Percentiles rank a stretch among this genome's conserved stretches.
phyloP scores from a whole-genome alignment of 2,113 vertebrate genomes.

The Phylloscopus whistleri region DNA sequence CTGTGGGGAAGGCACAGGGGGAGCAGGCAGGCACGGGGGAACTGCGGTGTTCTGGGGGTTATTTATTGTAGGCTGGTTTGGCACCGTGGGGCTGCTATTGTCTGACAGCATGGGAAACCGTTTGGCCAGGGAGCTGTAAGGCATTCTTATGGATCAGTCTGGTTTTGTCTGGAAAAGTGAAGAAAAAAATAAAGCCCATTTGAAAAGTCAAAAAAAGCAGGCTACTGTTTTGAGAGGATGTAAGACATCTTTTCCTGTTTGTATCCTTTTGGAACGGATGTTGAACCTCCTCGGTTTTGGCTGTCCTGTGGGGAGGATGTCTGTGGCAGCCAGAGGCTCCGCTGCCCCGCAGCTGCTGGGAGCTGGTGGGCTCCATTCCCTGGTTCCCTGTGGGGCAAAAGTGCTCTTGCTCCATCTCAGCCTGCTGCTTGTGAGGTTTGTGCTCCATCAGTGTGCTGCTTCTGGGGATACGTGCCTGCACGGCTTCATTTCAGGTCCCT shows the following conservation, averaged over 20 bases:
- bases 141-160: background rate
- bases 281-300: background rate
- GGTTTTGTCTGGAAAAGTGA: background rate
- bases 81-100: background rate
- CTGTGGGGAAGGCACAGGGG: background rate
- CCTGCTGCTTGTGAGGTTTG: background rate
- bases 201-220: background rate
- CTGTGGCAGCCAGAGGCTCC: background rate
- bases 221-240: background rate
- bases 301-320: background rate
- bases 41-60: background rate
- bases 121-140: background rate
- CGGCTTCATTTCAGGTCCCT: background rate
- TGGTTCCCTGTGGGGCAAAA: fast-evolving
- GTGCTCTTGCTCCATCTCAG: background rate
- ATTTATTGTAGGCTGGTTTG: background rate
- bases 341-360: background rate
- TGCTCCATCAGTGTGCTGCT: background rate
- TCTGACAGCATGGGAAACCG: background rate
- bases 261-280: background rate
- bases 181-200: background rate
- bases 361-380: background rate
- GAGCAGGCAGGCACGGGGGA: background rate
- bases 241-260: background rate
- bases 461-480: background rate